A percentile compares a stretch with the other conserved stretches of the same genome.
phyloP scores from a whole-genome alignment of 1,140 invertebrate genomes.

The Hyphantria cunea region DNA sequence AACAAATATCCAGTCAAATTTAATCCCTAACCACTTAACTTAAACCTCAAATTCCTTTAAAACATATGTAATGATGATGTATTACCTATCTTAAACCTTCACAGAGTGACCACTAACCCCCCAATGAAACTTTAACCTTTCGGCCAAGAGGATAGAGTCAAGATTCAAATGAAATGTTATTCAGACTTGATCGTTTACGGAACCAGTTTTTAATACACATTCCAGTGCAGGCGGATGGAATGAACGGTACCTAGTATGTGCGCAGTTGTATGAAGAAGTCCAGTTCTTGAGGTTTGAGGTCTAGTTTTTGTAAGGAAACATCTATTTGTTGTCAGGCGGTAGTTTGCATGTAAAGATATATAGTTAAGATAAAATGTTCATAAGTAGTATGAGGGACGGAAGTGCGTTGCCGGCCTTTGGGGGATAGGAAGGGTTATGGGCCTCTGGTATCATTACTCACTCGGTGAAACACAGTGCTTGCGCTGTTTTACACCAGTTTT shows the following conservation, averaged over 20 bases:
- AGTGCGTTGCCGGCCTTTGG: too few species aligned
- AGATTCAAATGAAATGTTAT: too few species aligned
- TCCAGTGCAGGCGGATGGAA: conserved; percentile 18
- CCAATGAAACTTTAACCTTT: neutral
- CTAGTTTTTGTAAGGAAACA: conserved; percentile 16
- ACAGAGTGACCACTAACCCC: conserved; percentile 5
- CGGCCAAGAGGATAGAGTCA: neutral
- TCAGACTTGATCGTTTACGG: too few species aligned
- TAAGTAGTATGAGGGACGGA: too few species aligned
- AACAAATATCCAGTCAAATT: neutral
- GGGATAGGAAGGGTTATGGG: too few species aligned
- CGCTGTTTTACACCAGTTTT: too few species aligned
- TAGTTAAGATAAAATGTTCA: too few species aligned
- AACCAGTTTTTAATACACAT: too few species aligned
- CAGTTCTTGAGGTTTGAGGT: neutral
- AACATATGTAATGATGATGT: conserved; percentile 22
- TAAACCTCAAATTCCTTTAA: conserved; percentile 10
- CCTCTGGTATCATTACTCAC: too few species aligned
- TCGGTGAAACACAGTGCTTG: too few species aligned
- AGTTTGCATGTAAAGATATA: too few species aligned
- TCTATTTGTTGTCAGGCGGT: neutral
- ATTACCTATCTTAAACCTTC: conserved; percentile 22
- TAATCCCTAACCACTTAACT: neutral
- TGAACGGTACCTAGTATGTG: conserved; percentile 15
- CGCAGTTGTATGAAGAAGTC: too few species aligned